Evolutionary conservation across 2,113 vertebrate species (phyloP).

Genomic region (Pterocles orientalis): DNA sequence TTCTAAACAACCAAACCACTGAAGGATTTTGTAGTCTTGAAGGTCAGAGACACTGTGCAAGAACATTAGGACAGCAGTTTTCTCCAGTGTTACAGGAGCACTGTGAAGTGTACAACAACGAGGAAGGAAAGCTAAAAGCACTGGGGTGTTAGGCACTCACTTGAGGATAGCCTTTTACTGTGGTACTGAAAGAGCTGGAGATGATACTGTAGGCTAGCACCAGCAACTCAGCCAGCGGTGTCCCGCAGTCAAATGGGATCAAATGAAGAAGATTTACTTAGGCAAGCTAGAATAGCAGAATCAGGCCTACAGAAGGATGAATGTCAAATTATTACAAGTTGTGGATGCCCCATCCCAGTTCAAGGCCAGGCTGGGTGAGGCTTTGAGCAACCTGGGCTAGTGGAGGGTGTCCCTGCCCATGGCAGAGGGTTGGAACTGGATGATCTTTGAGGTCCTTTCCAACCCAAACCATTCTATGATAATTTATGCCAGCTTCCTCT

Average conservation of each 20-base stretch:
- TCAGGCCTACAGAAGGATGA: neutral
- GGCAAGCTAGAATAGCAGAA: neutral
- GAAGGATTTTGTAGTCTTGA: neutral
- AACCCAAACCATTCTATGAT: neutral
- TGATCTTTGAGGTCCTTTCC: too few species aligned
- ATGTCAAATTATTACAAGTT: too few species aligned
- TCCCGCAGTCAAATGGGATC: neutral
- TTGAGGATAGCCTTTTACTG: neutral
- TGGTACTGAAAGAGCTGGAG: neutral
- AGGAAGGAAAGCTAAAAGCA: neutral
- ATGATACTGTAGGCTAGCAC: neutral
- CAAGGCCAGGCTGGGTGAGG: too few species aligned
- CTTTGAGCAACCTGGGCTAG: too few species aligned
- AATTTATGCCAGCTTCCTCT: neutral
- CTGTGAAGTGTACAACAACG: neutral
- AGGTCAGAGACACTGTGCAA: neutral
- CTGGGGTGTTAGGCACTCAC: too few species aligned
- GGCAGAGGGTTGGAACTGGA: too few species aligned
- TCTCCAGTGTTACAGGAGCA: neutral
- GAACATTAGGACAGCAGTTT: neutral
- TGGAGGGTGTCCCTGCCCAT: too few species aligned
- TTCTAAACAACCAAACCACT: neutral
- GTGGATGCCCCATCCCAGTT: too few species aligned
- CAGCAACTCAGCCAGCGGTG: neutral
- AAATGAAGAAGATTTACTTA: neutral